Evolutionary conservation across 2,888 invertebrate species (phyloP), one percentile per base, ranked within the genome.

Genomic region (Hirtodrosophila histrioides): DNA sequence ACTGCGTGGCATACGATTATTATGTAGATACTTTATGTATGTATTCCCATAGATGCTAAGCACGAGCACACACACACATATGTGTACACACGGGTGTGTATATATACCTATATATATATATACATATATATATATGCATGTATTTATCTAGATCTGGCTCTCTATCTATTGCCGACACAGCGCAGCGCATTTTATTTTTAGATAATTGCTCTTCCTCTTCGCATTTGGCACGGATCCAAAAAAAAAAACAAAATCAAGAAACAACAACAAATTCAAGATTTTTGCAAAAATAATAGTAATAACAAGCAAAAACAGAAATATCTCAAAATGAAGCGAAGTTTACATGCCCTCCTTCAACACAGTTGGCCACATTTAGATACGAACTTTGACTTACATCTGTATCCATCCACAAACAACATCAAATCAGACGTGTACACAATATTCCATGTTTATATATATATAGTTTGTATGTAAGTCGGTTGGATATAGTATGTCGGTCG

Each of bases 171-270:
- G 64, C 68, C 57, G 69, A 50, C 54, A 61, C 44, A 70, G 62
- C 63, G 57, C 53, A 56, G 63, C 45, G 53, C 56, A 60, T 69
- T 73, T 79, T 78, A 78, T 78, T 78, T 78, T 68, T 78, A 78
- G 78, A 79, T 67, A 69, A 69, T 56, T 70, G 66, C 69, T 73
- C 79, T 78, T 76, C 79, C 78, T 79, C 73, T 78, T 73, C 73
- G 50, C 62, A 69, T 73, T 79, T 78, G 78, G 78, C 78, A 51
- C 9, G 37, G 49, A 50, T 69, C 78, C 78, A 78, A 77, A 66
- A 44, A 51, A 11, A 41, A 58, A 69, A 54, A 46, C 35, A 53
- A 69, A 48, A 48, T 29, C 51, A 36, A 62, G 45, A 40, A 49
- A 41, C 17, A 33, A 51, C 31, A 41, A 58, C 12, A 60, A 66